Conservation (phyloP, 2,888 invertebrate genomes). For the Drymonia ruficornis region DNA sequence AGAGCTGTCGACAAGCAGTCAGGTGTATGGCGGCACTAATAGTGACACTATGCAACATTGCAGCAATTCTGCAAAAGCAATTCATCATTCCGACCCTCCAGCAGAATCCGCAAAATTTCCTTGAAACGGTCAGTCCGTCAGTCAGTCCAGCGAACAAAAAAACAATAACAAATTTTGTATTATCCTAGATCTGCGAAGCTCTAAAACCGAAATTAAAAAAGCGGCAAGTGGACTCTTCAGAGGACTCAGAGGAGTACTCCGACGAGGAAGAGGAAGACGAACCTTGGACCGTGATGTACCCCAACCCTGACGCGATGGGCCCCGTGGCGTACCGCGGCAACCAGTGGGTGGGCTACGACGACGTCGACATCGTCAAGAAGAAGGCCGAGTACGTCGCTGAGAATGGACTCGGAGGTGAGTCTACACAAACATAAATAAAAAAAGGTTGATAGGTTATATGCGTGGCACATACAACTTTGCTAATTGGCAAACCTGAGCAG, state of each 20-base stretch:
- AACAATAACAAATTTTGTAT: background rate
- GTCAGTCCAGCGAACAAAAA: too few species aligned
- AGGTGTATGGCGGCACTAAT: too few species aligned
- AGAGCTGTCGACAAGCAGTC: too few species aligned
- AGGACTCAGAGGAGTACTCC: slow-evolving; percentile 65
- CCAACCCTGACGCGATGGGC: slow-evolving; percentile 93
- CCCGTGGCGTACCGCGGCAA: slow-evolving; percentile 93
- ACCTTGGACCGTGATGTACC: slow-evolving; percentile 92
- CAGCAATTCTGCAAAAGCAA: too few species aligned
- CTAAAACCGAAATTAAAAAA: slow-evolving; percentile 77
- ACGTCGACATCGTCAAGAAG: slow-evolving; percentile 91
- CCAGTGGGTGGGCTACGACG: slow-evolving; percentile 98
- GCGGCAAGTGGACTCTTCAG: slow-evolving; percentile 57
- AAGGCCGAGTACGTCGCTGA: slow-evolving; percentile 95
- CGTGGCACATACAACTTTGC: too few species aligned
- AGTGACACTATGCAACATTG: too few species aligned
- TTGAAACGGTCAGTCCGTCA: too few species aligned
- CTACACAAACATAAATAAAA: background rate
- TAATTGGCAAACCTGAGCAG: too few species aligned
- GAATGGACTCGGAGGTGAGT: slow-evolving; percentile 90
- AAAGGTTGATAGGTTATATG: too few species aligned
- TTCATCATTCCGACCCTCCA: too few species aligned
- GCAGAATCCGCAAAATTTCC: too few species aligned
- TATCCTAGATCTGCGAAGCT: slow-evolving; percentile 91
- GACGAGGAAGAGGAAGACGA: slow-evolving; percentile 85